Evolutionary conservation across 2,888 invertebrate species (phyloP), one percentile per base, ranked within the genome.

Genomic region (Resseliella maxima): DNA sequence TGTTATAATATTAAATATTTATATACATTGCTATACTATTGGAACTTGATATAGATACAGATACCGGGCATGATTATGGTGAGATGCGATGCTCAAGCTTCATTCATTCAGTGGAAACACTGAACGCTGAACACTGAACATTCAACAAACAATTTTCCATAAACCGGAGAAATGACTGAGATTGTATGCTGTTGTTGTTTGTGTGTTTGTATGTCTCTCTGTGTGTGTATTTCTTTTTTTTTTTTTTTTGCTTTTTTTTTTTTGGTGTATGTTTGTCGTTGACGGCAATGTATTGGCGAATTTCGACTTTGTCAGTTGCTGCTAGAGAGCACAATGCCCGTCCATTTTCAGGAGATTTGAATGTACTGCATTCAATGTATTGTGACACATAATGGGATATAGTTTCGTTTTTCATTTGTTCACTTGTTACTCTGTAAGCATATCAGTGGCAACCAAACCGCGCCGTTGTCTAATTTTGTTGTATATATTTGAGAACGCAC

Each of bases 1-100:
- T 59, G 72, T 72, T 72, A 72, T 72, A 72, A 72, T 72, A 72
- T 72, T 72, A 72, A 72, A 72, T 72, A 72, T 72, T 72, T 72
- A 72, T 72, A 72, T 72, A 1, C n/a, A n/a, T 72, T 21, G 72
- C 72, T 15, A 27, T 59, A 24, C 59, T 6, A 72, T 31, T 31
- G 72, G 72, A 72, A 31, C 10, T 35, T 35, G 72, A 72, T 72
- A 72, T 31, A 72, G 72, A 72, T 3, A 31, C 18, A 72, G 59
- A 59, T 59, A 59, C 15, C n/a, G 59, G 59, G 3, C 35, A 72
- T 72, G 31, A 72, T 72, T 72, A 72, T 35, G 12, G 72, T 27
- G 31, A 72, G 72, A 72, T 31, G 72, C 72, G 72, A 72, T 0
- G 15, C 27, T 59, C 12, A 2, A 15, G 72, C 31, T 72, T 72